Percentiles rank a stretch among this genome's conserved stretches.
Evolutionary conservation across 64 coral and sea anemone genomes (phyloP).

Genomic region (Acropora yongei): DNA sequence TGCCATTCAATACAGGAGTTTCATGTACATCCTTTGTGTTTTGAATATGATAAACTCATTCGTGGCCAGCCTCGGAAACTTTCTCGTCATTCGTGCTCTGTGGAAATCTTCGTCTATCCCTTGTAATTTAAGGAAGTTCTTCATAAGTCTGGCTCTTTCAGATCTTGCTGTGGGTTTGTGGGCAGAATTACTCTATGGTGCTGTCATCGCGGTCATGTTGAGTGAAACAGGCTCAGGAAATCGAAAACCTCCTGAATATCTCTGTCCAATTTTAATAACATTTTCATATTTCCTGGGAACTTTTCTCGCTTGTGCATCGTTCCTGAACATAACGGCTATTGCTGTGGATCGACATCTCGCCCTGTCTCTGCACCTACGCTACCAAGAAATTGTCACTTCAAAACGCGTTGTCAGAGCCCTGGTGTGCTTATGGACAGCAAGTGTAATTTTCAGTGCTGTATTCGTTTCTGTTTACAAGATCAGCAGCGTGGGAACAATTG

Average conservation of each 20-base stretch:
- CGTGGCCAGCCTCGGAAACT: not conserved
- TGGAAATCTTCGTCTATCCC: not conserved
- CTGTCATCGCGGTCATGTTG: not conserved
- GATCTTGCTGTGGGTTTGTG: conserved; percentile 34
- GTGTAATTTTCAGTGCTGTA: not conserved
- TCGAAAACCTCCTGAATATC: not conserved
- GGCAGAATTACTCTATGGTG: conserved; percentile 1
- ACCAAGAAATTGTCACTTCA: conserved; percentile 22
- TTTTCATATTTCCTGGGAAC: not conserved
- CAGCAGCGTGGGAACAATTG: not conserved
- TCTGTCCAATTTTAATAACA: not conserved
- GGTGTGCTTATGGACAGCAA: not conserved
- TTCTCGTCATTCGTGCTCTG: not conserved
- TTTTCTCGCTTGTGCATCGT: conserved; percentile 10
- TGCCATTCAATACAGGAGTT: not conserved
- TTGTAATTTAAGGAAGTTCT: not conserved
- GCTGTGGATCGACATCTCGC: conserved; percentile 46
- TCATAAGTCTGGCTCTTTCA: conserved; percentile 35
- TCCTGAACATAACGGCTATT: conserved; percentile 22
- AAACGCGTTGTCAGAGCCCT: not conserved
- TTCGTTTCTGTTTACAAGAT: not conserved
- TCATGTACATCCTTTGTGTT: not conserved
- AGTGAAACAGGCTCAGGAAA: not conserved
- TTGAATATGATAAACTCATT: not conserved
- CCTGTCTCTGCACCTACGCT: conserved; percentile 34